Conservation (phyloP, 2,888 invertebrate genomes). For the Resseliella maxima region DNA sequence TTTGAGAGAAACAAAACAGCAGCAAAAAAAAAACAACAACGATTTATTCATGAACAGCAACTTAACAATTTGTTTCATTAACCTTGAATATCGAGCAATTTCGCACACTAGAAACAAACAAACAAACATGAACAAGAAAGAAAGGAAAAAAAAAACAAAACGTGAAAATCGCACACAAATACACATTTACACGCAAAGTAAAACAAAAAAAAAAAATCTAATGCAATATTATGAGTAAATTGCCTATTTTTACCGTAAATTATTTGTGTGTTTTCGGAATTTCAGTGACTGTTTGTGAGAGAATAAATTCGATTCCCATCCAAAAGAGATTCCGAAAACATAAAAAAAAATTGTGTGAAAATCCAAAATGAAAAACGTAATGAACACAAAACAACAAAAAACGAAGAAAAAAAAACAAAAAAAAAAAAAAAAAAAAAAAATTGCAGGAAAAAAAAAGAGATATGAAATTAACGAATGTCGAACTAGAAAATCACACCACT, state of each 20-base stretch:
- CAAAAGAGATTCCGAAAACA: neutral
- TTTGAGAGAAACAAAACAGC: neutral
- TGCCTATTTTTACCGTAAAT: neutral
- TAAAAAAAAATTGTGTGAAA: too few relatives aligned
- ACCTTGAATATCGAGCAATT: constrained; percentile 20
- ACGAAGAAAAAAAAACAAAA: neutral
- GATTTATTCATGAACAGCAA: neutral
- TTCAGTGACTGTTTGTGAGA: neutral
- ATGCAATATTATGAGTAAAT: neutral
- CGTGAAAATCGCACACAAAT: too few relatives aligned
- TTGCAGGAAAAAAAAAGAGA: too few relatives aligned
- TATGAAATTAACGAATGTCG: too few relatives aligned
- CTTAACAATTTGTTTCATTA: neutral
- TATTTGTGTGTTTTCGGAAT: neutral
- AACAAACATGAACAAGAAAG: neutral
- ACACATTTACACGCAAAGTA: too few relatives aligned
- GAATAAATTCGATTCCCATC: neutral
- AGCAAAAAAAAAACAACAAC: neutral
- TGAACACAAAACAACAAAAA: neutral
- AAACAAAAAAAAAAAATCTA: neutral
- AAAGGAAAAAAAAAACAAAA: too few relatives aligned
- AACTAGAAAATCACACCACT: too few relatives aligned
- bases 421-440: too few relatives aligned
- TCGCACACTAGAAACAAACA: neutral
- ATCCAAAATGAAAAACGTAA: neutral